A percentile compares a stretch with the other conserved stretches of the same genome.
phyloP scores from a whole-genome alignment of 2,113 vertebrate species.

The Calyptommatus sinebrachiatus region DNA sequence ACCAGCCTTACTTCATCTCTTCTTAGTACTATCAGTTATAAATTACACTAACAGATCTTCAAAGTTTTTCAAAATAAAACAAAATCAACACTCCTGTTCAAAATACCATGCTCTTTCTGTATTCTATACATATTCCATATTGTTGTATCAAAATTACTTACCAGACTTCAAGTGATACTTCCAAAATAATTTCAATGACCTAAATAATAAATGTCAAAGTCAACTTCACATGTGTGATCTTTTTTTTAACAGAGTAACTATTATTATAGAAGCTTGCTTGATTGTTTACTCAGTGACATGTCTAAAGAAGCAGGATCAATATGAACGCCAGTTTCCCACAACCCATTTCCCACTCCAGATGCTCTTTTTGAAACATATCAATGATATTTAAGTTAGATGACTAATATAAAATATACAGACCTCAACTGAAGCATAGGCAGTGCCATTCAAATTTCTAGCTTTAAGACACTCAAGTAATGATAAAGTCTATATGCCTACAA shows the following conservation, averaged over 20 bases:
- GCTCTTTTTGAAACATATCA: too few relatives aligned
- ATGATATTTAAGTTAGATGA: background rate
- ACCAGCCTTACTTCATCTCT: too few relatives aligned
- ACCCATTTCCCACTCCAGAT: background rate
- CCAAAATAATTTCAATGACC: constrained; percentile 89
- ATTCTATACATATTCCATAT: background rate
- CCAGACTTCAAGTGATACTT: constrained; percentile 91
- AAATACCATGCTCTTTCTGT: background rate
- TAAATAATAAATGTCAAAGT: constrained; percentile 62
- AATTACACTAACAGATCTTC: background rate
- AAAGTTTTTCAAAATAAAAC: background rate
- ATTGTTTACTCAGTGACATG: background rate
- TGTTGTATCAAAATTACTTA: constrained; percentile 68
- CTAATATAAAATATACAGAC: background rate
- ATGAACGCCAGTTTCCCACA: background rate
- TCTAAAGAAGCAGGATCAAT: background rate
- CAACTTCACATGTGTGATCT: constrained; percentile 16
- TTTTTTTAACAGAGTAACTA: constrained; percentile 2
- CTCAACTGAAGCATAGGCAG: too few relatives aligned
- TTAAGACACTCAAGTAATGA: too few relatives aligned
- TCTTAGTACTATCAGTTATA: background rate
- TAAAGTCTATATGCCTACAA: background rate
- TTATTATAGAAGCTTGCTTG: background rate
- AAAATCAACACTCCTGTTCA: background rate
- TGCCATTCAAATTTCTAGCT: too few relatives aligned